These are phyloP conservation scores for Hyperoodon ampullatus DNA, from an alignment of 2,113 vertebrate species.

Conservation along the genomic window DNA sequence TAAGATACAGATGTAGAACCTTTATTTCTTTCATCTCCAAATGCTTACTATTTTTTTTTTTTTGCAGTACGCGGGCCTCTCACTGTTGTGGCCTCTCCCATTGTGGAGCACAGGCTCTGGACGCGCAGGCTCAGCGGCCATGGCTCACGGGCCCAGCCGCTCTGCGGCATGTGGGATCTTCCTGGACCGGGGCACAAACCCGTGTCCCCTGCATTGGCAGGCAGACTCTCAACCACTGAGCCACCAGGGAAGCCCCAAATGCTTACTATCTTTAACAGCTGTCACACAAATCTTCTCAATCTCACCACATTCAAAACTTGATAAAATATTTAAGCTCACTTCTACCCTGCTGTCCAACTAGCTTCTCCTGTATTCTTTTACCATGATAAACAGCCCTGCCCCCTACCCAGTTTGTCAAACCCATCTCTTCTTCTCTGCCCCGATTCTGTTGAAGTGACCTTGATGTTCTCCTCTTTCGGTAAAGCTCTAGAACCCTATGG, in stretches of 20 bases:
- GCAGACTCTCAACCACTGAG: too few relatives aligned
- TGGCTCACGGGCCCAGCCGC: too few relatives aligned
- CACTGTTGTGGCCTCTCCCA: too few relatives aligned
- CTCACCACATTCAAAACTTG: constrained; percentile 11
- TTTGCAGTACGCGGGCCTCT: too few relatives aligned
- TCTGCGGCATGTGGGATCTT: too few relatives aligned
- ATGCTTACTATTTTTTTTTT: background rate
- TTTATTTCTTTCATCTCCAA: constrained; percentile 8
- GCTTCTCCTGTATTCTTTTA: background rate
- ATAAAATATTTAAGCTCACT: background rate
- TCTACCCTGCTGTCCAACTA: background rate
- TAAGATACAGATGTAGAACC: background rate
- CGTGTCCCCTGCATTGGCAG: too few relatives aligned
- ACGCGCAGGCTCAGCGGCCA: too few relatives aligned
- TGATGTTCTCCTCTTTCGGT: background rate
- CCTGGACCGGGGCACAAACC: too few relatives aligned
- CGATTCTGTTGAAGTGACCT: background rate
- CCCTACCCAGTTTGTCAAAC: background rate
- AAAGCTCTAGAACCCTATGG: background rate
- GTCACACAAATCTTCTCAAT: constrained; percentile 7
- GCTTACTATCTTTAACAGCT: background rate
- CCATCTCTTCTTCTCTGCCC: background rate
- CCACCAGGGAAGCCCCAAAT: background rate
- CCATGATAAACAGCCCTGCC: background rate
- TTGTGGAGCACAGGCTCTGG: too few relatives aligned